Evolutionary conservation across 92 coral and sea anemone genomes (phyloP), one percentile per base, ranked within the genome.

Genomic region (Zoanthus sociatus): DNA sequence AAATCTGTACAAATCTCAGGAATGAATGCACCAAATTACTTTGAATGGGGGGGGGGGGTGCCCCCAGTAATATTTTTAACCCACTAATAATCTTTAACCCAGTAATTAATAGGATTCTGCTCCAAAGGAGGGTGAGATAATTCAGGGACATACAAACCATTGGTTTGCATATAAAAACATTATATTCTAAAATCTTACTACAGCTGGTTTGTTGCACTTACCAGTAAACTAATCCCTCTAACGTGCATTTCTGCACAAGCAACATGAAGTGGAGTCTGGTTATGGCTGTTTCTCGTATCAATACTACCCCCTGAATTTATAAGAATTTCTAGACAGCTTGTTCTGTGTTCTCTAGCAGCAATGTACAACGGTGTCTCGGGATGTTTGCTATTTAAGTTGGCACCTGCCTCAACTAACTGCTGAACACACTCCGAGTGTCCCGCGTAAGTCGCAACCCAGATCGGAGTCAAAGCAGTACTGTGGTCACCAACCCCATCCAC

Each of bases 401-500:
- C 98, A 48, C 96, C 98, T 20, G 96, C 94, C 17, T 87, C 83
- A 10, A 95, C 84, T 5, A 95, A 71, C 84, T 86, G 83, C 10
- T 82, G 68, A 21, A 95, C 98, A 88, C 98, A 95, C 37, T 79
- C 84, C 13, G 84, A 83, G 76, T 93, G 96, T 5, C 98, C 98
- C 3, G 94, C 94, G 51, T 93, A 93, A 5, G 98, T 91, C 3
- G 98, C 98, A 8, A 95, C 91, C 98, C 98, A 95, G 71, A 95
- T 92, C 31, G 98, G 98, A 16, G 98, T 83, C 44, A 95, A 69
- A 14, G 93, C 94, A 18, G 92, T 76, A 61, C 82, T 91, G 44
- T 86, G 90, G 9, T 84, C 90, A 0, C 96, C 98, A 17, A 95
- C 88, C 0, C 98, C 98, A 73, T 95, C 93, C n/a, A 95, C 98